Evolutionary conservation across 2,797 vertebrate species (phyloP).

Genomic region (Helicolenus hilgendorfi): DNA sequence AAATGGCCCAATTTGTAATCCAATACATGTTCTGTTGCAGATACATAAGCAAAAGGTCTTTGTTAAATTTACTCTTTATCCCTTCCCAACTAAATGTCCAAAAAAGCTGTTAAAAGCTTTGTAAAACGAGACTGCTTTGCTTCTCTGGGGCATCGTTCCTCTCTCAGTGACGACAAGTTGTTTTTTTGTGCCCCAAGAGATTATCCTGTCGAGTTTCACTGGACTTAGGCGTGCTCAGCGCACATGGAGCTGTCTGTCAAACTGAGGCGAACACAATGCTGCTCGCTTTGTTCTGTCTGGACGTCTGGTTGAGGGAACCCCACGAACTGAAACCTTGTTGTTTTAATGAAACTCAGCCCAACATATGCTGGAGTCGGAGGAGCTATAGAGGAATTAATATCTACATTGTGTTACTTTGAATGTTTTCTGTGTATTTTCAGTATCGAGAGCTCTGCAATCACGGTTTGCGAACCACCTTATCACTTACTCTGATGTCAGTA

Average conservation of each 20-base stretch:
- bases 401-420: not conserved
- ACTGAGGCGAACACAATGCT: constrained; percentile 61
- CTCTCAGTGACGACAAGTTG: constrained; percentile 69
- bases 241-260: constrained; percentile 88
- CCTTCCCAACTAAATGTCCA: not conserved
- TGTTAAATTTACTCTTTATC: not conserved
- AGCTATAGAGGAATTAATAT: not conserved
- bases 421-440: constrained; percentile 1
- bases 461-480: not conserved
- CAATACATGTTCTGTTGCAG: not conserved
- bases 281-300: constrained; percentile 50
- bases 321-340: not conserved
- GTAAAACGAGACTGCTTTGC: constrained; percentile 15
- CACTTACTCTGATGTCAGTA: not conserved
- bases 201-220: constrained; percentile 80
- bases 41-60: not conserved
- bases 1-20: not conserved
- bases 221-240: constrained; percentile 61
- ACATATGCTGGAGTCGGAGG: not conserved
- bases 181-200: constrained; percentile 67
- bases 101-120: not conserved
- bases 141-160: constrained; percentile 9
- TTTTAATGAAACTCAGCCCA: not conserved
- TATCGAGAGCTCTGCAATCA: not conserved
- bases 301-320: constrained; percentile 30